Base-by-base conservation (phyloP, 2,797 vertebrate species). In the Gymnocypris eckloni region DNA sequence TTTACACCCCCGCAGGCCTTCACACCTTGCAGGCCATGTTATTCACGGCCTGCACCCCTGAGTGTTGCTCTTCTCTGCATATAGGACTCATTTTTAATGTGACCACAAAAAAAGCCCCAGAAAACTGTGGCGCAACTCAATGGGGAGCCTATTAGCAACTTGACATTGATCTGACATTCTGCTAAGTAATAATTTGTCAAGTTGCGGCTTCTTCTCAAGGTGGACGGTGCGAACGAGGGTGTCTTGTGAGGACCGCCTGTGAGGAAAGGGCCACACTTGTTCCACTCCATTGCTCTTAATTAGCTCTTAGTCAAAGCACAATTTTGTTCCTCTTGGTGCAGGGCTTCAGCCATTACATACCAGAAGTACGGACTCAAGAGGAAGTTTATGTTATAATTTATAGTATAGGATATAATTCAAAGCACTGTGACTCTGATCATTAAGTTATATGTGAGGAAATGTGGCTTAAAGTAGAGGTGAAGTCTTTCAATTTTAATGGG, bases 131-230 rank as follows among this genome's bases (percentile, higher is more conserved):
- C 16, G 5, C 48, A 87, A 61, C 81, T 84, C 87, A 72, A 45
- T 88, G 45, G 86, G 87, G 84, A 82, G 84, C 86, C 84, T 89
- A 89, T 90, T 88, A 89, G 82, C 64, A 61, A 59, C 54, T 71
- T 54, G 48, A 84, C 84, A 69, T 71, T 89, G 82, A 85, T 64
- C 59, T 79, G 79, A 67, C 79, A 67, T 67, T 59, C 48, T 50
- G 82, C 72, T 76, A 84, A 67, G 69, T 54, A 86, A 88, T 59
- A 72, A 72, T 80, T 61, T 71, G 69, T 80, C 69, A 83, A 69
- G 79, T 78, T 84, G 70, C 18, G n/a, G 61, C 33, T 43, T 76
- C 20, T 48, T 22, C 70, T 48, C 56, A 25, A 48, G 70, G 72
- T 79, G 86, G 59, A 22, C 9, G 16, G 79, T 81, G 48, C 37